A percentile compares a stretch with the other conserved stretches of the same genome.
Evolutionary conservation across 2,113 vertebrate genomes (phyloP).

Genomic region (Atherinomorus stipes): DNA sequence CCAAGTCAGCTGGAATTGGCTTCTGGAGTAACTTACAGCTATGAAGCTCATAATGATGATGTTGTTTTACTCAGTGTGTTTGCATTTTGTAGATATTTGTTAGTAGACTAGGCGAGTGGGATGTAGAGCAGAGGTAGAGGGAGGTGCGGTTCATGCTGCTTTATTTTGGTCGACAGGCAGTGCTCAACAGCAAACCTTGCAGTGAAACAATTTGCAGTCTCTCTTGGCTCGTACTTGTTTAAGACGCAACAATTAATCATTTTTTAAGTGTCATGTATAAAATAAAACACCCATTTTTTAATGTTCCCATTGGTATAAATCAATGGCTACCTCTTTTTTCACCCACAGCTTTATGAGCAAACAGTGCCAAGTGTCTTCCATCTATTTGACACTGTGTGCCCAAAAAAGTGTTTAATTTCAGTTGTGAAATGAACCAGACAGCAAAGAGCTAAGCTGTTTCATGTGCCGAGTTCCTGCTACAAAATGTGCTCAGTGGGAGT

Average conservation of each 20-base stretch:
- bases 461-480: slow-evolving; percentile 50
- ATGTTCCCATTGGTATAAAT: background rate
- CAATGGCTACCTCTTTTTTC: background rate
- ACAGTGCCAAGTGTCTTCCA: slow-evolving; percentile 27
- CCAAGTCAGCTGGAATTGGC: no score
- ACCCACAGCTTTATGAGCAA: slow-evolving; percentile 14
- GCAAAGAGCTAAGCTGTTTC: slow-evolving; percentile 49
- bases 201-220: no score
- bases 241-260: no score
- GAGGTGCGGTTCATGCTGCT: no score
- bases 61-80: no score
- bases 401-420: slow-evolving; percentile 21
- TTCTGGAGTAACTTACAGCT: no score
- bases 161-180: no score
- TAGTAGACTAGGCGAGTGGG: no score
- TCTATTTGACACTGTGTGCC: background rate
- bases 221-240: background rate
- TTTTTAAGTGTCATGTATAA: background rate
- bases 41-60: no score
- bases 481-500: slow-evolving; percentile 29
- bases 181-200: no score
- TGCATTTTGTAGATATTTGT: no score
- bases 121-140: no score
- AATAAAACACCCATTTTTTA: background rate
- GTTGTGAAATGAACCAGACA: slow-evolving; percentile 29